Evolutionary conservation across 2,797 vertebrate species (phyloP).

Genomic region (Xenentodon cancila): DNA sequence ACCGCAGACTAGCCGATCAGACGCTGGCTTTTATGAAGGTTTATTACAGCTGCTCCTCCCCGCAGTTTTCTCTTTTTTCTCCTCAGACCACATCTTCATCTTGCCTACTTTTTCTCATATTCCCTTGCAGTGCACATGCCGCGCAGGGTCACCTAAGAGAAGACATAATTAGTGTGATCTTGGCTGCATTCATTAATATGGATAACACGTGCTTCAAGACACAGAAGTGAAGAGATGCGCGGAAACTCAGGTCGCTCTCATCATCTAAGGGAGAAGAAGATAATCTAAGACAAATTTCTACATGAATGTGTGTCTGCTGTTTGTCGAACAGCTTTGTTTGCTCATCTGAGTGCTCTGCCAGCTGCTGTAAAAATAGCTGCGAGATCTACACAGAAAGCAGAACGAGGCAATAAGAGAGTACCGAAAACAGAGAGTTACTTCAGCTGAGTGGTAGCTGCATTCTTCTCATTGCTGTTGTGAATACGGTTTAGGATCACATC

Average conservation of each 20-base stretch:
- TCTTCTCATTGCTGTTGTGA: constrained; percentile 14
- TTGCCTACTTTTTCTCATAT: constrained; percentile 14
- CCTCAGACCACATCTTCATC: constrained; percentile 21
- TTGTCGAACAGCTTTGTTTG: constrained; percentile 43
- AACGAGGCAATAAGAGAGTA: constrained; percentile 19
- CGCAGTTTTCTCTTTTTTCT: constrained; percentile 15
- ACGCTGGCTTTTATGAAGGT: constrained; percentile 19
- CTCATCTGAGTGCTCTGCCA: constrained; percentile 28
- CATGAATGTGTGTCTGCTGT: constrained; percentile 7
- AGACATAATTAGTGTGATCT: constrained; percentile 57
- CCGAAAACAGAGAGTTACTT: constrained; percentile 16
- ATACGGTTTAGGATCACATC: constrained; percentile 46
- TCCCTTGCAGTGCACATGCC: constrained; percentile 29
- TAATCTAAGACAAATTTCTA: constrained; percentile 18
- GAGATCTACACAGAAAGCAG: constrained; percentile 23
- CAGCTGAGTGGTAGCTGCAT: constrained; percentile 5
- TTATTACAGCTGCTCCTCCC: constrained; percentile 25
- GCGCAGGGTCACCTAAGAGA: constrained; percentile 57
- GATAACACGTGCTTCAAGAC: constrained; percentile 31
- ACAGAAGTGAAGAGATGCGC: constrained; percentile 10
- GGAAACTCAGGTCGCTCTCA: constrained; percentile 26
- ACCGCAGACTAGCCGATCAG: constrained; percentile 17
- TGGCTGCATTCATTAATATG: constrained; percentile 43
- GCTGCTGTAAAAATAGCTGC: constrained; percentile 47
- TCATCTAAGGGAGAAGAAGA: constrained; percentile 29